A percentile compares a stretch with the other conserved stretches of the same genome.
These are phyloP conservation scores for Ischnura elegans DNA, from an alignment of 2,888 invertebrate species.

Conservation along the genomic window DNA sequence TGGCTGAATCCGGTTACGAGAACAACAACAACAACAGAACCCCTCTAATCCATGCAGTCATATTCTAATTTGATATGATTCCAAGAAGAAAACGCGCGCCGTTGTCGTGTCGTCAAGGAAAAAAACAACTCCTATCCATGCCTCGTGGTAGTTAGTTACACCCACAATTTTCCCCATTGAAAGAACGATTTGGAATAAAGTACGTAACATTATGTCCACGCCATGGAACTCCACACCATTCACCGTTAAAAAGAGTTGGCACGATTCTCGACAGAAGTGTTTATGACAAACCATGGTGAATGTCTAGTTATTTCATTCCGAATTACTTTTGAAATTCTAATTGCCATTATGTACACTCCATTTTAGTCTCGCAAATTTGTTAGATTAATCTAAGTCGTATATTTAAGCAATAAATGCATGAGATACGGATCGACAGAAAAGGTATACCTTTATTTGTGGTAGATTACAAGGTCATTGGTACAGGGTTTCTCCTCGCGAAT, in stretches of 20 bases:
- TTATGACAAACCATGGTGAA: background rate
- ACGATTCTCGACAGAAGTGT: background rate
- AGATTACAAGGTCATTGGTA: background rate
- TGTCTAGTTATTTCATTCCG: background rate
- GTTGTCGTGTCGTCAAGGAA: background rate
- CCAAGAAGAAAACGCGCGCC: constrained; percentile 12
- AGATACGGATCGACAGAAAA: background rate
- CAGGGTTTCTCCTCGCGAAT: background rate
- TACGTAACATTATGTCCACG: background rate
- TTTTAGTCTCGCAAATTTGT: background rate
- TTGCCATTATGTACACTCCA: background rate
- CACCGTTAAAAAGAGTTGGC: background rate
- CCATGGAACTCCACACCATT: background rate
- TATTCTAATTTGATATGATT: constrained; percentile 18
- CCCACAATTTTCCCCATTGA: background rate
- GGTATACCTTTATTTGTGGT: background rate
- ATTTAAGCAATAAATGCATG: background rate
- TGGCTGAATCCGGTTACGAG: constrained; percentile 23
- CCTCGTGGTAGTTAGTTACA: background rate
- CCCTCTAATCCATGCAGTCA: background rate
- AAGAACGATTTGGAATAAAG: background rate
- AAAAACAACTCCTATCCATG: background rate
- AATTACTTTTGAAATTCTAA: background rate
- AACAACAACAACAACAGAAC: constrained; percentile 27
- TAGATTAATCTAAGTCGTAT: background rate